Evolutionary conservation across 2,888 invertebrate genomes (phyloP).

Genomic region (Ligdia adustata): DNA sequence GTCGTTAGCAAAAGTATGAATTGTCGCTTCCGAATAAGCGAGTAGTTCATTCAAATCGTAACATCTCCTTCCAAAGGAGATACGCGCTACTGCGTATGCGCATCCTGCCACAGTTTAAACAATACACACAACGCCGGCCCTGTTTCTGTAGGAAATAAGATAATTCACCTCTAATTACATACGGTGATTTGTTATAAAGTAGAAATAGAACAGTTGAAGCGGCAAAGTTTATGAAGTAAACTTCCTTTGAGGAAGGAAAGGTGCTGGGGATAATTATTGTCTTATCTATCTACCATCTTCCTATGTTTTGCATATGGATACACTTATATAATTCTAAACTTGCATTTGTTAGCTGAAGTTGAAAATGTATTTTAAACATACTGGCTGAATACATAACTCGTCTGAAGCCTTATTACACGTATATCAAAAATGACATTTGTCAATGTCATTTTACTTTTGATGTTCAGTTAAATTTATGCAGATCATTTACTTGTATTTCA

Average conservation of each 20-base stretch:
- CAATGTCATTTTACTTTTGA: neutral
- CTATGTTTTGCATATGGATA: no score
- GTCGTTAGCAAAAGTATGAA: no score
- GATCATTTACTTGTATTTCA: no score
- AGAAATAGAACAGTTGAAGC: constrained; percentile 1
- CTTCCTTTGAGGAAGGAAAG: constrained; percentile 1
- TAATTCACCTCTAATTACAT: constrained; percentile 2
- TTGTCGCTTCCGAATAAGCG: no score
- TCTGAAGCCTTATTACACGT: no score
- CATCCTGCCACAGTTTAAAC: constrained; percentile 7
- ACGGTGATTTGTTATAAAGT: neutral
- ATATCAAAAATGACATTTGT: no score
- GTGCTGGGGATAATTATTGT: neutral
- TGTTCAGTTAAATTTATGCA: no score
- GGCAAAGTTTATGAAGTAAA: neutral
- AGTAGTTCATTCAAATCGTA: constrained; percentile 1
- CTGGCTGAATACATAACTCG: no score
- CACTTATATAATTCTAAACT: no score
- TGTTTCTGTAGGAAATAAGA: neutral
- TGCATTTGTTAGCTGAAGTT: no score
- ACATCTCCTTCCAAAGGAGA: constrained; percentile 5
- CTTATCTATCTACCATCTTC: no score
- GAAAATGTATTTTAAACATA: no score
- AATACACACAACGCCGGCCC: neutral
- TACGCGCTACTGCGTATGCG: constrained; percentile 3